Percentiles rank a stretch among this genome's conserved stretches.
phyloP scores from a whole-genome alignment of 30 jellyfish, hydroid and myxozoan species.

The Turritopsis rubra region DNA sequence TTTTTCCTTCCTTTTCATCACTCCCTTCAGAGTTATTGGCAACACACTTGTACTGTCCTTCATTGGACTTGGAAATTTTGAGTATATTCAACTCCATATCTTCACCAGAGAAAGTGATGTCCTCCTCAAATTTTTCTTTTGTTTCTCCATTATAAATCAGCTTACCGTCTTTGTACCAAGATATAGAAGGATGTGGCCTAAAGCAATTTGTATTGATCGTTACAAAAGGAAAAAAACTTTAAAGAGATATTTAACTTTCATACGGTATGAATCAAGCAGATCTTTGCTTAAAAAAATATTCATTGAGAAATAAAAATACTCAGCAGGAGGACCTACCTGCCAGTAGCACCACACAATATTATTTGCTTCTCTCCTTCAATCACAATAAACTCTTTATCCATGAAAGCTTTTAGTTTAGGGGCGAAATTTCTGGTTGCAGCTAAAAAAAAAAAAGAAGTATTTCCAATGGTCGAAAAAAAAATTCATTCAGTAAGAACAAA shows the following conservation, averaged over 20 bases:
- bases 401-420: neutral
- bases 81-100: slow-evolving; percentile 15
- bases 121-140: neutral
- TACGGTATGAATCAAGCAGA: neutral
- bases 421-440: neutral
- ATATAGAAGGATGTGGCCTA: slow-evolving; percentile 14
- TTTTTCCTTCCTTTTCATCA: slow-evolving; percentile 17
- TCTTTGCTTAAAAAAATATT: no score
- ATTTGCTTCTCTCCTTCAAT: neutral
- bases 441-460: neutral
- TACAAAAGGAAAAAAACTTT: neutral
- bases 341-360: slow-evolving; percentile 22
- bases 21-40: slow-evolving; percentile 9
- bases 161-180: slow-evolving; percentile 23
- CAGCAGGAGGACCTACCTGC: slow-evolving; percentile 11
- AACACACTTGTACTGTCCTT: slow-evolving; percentile 13
- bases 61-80: neutral
- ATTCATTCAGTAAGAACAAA: no score
- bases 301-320: no score
- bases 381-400: slow-evolving; percentile 2
- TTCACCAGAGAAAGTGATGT: neutral
- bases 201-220: neutral
- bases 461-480: neutral
- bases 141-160: neutral
- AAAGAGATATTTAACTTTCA: neutral